These are phyloP conservation scores for Larimichthys crocea DNA, from an alignment of 2,113 vertebrate genomes.

Conservation along the genomic window DNA sequence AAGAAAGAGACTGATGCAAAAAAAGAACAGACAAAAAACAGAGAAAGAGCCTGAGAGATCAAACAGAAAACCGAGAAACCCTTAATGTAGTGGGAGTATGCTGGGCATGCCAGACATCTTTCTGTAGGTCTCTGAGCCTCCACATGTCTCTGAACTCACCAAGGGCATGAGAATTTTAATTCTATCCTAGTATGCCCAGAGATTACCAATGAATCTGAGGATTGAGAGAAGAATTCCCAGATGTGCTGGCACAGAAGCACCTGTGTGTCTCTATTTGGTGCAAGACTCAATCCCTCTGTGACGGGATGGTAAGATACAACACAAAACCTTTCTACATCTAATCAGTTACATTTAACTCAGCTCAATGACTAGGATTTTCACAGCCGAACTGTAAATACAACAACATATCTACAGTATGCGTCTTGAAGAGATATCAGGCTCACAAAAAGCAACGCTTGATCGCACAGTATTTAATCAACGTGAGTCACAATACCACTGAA, in stretches of 20 bases:
- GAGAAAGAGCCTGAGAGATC: background rate
- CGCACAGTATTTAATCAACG: conserved; percentile 2
- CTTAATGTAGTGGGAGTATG: conserved; percentile 32
- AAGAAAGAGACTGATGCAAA: background rate
- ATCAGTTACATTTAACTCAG: background rate
- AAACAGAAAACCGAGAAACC: conserved; percentile 9
- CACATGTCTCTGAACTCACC: conserved; percentile 38
- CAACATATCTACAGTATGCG: background rate
- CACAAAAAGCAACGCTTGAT: conserved; percentile 22
- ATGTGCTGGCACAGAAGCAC: conserved; percentile 46
- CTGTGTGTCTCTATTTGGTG: conserved; percentile 23
- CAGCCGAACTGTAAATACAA: background rate
- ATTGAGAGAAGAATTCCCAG: conserved; percentile 51
- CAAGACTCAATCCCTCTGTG: conserved; percentile 11
- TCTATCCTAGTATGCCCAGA: conserved; percentile 23
- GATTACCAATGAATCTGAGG: conserved; percentile 52
- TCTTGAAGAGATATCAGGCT: background rate
- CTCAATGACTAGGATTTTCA: background rate
- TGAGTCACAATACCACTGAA: background rate
- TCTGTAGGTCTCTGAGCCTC: conserved; percentile 25
- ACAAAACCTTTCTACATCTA: background rate
- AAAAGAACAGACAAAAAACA: conserved; percentile 1
- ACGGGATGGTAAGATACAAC: background rate
- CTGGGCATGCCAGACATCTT: conserved; percentile 29
- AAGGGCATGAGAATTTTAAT: conserved; percentile 46